phyloP scores from a whole-genome alignment of 2,888 invertebrate genomes.

The Clivina fossor region DNA sequence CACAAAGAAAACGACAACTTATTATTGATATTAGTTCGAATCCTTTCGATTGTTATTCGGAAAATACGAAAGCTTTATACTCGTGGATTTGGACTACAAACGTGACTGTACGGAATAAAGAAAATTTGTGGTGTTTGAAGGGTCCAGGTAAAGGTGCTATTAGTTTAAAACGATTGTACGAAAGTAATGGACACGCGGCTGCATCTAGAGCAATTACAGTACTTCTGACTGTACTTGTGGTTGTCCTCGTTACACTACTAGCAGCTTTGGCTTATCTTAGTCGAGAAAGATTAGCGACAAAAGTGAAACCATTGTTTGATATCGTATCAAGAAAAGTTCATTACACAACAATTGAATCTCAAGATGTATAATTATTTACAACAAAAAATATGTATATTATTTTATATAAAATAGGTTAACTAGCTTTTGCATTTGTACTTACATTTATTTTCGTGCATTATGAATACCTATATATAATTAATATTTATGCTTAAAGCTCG shows the following conservation, averaged over 20 bases:
- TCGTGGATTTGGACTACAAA: constrained; percentile 65
- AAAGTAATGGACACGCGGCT: constrained; percentile 45
- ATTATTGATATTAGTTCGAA: constrained; percentile 67
- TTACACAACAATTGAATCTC: constrained; percentile 66
- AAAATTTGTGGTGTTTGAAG: constrained; percentile 57
- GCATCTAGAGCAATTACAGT: constrained; percentile 53
- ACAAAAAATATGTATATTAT: no score
- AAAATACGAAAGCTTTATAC: constrained; percentile 59
- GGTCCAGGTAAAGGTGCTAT: constrained; percentile 46
- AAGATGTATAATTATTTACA: constrained; percentile 48
- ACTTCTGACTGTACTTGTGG: constrained; percentile 57
- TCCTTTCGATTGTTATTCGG: constrained; percentile 70
- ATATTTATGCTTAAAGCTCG: no score
- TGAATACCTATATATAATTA: no score
- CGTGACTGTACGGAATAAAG: constrained; percentile 61
- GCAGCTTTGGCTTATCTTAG: constrained; percentile 64
- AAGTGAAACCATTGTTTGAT: constrained; percentile 64
- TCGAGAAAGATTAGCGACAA: constrained; percentile 59
- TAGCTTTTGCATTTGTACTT: no score
- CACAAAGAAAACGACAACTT: constrained; percentile 54
- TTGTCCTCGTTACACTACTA: constrained; percentile 59
- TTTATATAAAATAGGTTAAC: no score
- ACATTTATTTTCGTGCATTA: no score
- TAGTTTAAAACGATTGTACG: constrained; percentile 46
- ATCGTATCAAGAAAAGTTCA: constrained; percentile 70